A percentile compares a stretch with the other conserved stretches of the same genome.
Evolutionary conservation across 2,888 invertebrate species (phyloP).

Genomic region (Anthrax anthrax): DNA sequence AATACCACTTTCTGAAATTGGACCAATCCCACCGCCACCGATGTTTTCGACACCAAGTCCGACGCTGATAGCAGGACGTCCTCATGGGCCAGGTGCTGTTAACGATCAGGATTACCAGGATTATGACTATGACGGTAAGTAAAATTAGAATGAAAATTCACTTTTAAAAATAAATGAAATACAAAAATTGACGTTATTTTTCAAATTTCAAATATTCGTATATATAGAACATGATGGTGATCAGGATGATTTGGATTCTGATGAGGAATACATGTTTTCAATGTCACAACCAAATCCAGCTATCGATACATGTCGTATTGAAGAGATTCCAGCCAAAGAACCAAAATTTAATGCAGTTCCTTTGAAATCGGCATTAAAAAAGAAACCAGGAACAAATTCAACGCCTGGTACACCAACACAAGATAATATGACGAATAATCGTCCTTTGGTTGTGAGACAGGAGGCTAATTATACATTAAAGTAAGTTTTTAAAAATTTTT

Average conservation of each 20-base stretch:
- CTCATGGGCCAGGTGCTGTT: constrained; percentile 34
- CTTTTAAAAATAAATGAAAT: no score
- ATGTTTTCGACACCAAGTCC: constrained; percentile 89
- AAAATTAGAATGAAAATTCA: neutral
- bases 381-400: constrained; percentile 45
- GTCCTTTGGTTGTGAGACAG: constrained; percentile 52
- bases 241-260: constrained; percentile 50
- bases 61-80: constrained; percentile 42
- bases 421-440: constrained; percentile 35
- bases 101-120: constrained; percentile 37
- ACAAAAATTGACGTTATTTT: neutral
- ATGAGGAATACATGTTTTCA: constrained; percentile 46
- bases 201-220: neutral
- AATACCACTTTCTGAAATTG: constrained; percentile 82
- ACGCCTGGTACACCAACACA: constrained; percentile 61
- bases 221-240: constrained; percentile 37
- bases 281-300: constrained; percentile 48
- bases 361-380: constrained; percentile 83
- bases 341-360: constrained; percentile 84
- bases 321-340: constrained; percentile 87
- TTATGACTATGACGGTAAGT: constrained; percentile 51
- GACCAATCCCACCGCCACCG: constrained; percentile 85
- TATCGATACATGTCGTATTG: constrained; percentile 70
- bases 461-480: constrained; percentile 70
- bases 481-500: constrained; percentile 39